Evolutionary conservation across 2,888 invertebrate genomes (phyloP).

Genomic region (Leuctra nigra): DNA sequence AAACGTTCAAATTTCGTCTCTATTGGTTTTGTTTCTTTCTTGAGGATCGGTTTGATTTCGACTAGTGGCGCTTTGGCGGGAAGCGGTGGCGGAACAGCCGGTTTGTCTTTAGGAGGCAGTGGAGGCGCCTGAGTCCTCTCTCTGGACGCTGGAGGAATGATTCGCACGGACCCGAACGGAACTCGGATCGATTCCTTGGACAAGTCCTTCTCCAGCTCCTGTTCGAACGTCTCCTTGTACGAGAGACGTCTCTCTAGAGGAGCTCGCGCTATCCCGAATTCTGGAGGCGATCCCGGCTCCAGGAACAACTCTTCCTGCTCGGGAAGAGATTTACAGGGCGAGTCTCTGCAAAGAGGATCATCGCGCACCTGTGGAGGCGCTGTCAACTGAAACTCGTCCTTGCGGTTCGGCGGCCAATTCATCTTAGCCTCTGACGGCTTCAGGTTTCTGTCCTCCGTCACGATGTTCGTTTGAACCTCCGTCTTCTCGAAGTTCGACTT

Average conservation of each 20-base stretch:
- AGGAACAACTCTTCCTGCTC: conserved; percentile 36
- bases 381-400: conserved; percentile 40
- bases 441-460: conserved; percentile 40
- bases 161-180: conserved; percentile 48
- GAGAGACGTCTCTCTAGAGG: conserved; percentile 44
- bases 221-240: conserved; percentile 45
- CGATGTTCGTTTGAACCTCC: conserved; percentile 20
- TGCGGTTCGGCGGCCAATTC: conserved; percentile 42
- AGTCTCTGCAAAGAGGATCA: conserved; percentile 21
- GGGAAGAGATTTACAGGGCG: conserved; percentile 18
- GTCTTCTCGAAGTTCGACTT: conserved; percentile 21
- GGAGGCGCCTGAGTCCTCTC: conserved; percentile 42
- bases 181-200: conserved; percentile 49
- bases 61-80: conserved; percentile 34
- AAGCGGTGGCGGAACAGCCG: conserved; percentile 25
- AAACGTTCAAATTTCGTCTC: conserved; percentile 38
- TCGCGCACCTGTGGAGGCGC: conserved; percentile 46
- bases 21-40: conserved; percentile 6
- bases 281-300: conserved; percentile 61
- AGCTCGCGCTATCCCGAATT: conserved; percentile 56
- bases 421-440: conserved; percentile 45
- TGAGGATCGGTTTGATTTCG: conserved; percentile 34
- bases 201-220: conserved; percentile 48
- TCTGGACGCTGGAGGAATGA: conserved; percentile 44
- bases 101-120: conserved; percentile 39